Conservation (phyloP, 2,797 vertebrate species). For the Chrosomus eos region DNA sequence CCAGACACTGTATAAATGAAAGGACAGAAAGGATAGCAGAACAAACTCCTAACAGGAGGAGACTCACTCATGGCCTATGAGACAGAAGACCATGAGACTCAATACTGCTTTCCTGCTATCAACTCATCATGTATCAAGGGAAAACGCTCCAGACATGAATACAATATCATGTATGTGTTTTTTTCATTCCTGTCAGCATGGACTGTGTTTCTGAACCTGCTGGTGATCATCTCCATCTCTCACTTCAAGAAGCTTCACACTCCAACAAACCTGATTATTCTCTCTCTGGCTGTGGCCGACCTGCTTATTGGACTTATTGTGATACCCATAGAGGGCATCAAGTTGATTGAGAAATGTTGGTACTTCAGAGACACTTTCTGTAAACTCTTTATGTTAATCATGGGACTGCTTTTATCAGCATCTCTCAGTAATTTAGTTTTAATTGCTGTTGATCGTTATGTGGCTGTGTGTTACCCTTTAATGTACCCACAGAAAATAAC, state of each 20-base stretch:
- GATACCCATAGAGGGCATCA: constrained; percentile 43
- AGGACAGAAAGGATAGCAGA: neutral
- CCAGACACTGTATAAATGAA: neutral
- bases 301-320: constrained; percentile 49
- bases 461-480: neutral
- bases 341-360: neutral
- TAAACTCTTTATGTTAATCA: neutral
- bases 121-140: constrained; percentile 22
- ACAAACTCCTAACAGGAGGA: neutral
- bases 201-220: neutral
- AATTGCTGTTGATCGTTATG: constrained; percentile 7
- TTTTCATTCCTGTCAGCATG: neutral
- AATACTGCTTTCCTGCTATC: constrained; percentile 21
- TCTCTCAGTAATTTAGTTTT: constrained; percentile 20
- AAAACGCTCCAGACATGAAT: neutral
- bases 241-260: constrained; percentile 42
- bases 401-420: neutral
- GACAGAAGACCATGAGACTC: neutral
- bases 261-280: constrained; percentile 34
- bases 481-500: neutral
- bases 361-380: constrained; percentile 15
- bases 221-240: constrained; percentile 44
- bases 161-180: neutral
- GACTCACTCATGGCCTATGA: neutral
- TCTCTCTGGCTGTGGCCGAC: constrained; percentile 34